Conservation (phyloP, 2,888 invertebrate genomes). For the Pseudeuparius sepicola region DNA sequence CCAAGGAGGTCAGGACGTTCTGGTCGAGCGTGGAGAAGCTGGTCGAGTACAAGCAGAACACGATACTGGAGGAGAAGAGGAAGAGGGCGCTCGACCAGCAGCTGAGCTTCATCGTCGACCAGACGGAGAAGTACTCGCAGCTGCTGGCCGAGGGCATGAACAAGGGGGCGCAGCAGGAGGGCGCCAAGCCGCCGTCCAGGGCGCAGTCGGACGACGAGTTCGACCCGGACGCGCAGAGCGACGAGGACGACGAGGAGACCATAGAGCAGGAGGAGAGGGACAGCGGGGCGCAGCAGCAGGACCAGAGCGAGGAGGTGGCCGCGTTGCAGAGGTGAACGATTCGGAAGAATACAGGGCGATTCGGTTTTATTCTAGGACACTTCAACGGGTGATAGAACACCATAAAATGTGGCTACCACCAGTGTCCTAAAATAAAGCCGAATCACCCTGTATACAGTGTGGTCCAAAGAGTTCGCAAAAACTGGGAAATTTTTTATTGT, state of each 20-base stretch:
- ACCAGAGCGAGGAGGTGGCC: slow-evolving; percentile 64
- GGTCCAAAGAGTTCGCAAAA: too few relatives aligned
- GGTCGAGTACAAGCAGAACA: slow-evolving; percentile 89
- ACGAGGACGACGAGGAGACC: slow-evolving; percentile 86
- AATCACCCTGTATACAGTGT: too few relatives aligned
- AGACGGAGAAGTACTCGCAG: slow-evolving; percentile 94
- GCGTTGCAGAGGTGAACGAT: slow-evolving; percentile 74
- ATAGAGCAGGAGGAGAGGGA: slow-evolving; percentile 73
- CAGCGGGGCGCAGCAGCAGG: slow-evolving; percentile 43
- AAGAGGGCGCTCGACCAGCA: slow-evolving; percentile 94
- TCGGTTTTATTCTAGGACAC: too few relatives aligned
- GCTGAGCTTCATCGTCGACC: slow-evolving; percentile 94
- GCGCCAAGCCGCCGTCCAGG: slow-evolving; percentile 35
- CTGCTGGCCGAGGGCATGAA: slow-evolving; percentile 81
- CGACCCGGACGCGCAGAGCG: slow-evolving; percentile 64
- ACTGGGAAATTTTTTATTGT: too few relatives aligned
- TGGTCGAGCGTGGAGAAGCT: slow-evolving; percentile 96
- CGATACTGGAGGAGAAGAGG: slow-evolving; percentile 85
- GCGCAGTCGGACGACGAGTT: slow-evolving; percentile 64
- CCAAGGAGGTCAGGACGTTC: slow-evolving; percentile 88
- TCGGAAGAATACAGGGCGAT: too few relatives aligned
- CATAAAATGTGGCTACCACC: too few relatives aligned
- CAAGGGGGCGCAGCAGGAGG: slow-evolving; percentile 44
- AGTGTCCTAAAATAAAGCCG: too few relatives aligned
- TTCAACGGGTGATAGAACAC: too few relatives aligned